Evolutionary conservation across 1,140 invertebrate species (phyloP).

Genomic region (Apolygus lucorum): DNA sequence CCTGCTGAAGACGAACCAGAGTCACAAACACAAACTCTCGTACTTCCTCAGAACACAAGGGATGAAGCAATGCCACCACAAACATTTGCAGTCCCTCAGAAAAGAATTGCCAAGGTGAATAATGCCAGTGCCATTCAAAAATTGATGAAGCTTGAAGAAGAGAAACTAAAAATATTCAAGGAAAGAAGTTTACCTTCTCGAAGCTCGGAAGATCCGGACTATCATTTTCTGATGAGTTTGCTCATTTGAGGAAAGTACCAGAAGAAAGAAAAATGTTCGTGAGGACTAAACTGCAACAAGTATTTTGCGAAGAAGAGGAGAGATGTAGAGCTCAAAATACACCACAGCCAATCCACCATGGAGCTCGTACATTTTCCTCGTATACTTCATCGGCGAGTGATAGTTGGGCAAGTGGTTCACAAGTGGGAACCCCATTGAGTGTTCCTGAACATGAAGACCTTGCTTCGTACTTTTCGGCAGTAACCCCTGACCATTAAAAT

Average conservation of each 20-base stretch:
- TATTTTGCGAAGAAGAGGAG: background rate
- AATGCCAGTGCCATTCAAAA: background rate
- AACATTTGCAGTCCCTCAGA: no score
- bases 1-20: background rate
- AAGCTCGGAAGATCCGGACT: background rate
- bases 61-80: background rate
- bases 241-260: background rate
- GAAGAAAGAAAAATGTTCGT: background rate
- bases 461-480: background rate
- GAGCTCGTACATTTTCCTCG: background rate
- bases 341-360: background rate
- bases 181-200: background rate
- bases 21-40: background rate
- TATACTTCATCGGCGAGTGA: background rate
- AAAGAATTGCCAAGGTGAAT: background rate
- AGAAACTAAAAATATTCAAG: background rate
- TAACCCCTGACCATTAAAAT: no score
- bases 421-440: background rate
- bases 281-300: background rate
- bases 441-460: background rate
- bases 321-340: background rate
- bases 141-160: background rate
- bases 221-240: background rate
- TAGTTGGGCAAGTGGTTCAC: background rate
- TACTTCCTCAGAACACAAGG: background rate